Evolutionary conservation across 1,140 invertebrate genomes (phyloP).

Genomic region (Drosophila pectinifera): DNA sequence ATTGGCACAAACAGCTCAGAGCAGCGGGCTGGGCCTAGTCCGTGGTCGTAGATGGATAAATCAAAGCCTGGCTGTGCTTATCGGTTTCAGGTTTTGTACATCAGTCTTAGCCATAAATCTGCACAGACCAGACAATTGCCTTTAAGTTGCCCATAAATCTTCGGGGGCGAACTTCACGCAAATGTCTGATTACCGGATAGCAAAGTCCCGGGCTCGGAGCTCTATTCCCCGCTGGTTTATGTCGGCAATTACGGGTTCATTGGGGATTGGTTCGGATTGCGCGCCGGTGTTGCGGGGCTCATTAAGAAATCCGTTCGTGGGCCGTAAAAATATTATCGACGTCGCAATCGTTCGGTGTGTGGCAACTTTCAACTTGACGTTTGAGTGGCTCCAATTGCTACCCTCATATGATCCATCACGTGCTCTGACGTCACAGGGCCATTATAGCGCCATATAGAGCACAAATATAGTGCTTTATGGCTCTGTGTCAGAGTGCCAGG

Average conservation of each 20-base stretch:
- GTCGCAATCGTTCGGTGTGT: slow-evolving; percentile 52
- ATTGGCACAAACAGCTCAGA: slow-evolving; percentile 16
- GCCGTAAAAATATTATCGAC: slow-evolving; percentile 75
- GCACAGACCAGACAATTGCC: slow-evolving; percentile 49
- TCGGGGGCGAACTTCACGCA: slow-evolving; percentile 48
- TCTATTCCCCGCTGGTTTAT: slow-evolving; percentile 23
- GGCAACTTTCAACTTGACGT: slow-evolving; percentile 44
- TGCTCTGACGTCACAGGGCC: slow-evolving; percentile 69
- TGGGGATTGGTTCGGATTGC: slow-evolving; percentile 27
- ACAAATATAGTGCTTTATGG: slow-evolving; percentile 31
- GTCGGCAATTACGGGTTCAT: slow-evolving; percentile 34
- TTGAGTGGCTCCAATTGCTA: slow-evolving; percentile 32
- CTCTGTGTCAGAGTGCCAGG: slow-evolving; percentile 31
- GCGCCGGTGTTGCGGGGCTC: slow-evolving; percentile 37
- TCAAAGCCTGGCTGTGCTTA: slow-evolving; percentile 45
- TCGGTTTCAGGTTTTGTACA: slow-evolving; percentile 35
- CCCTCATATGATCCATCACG: slow-evolving; percentile 76
- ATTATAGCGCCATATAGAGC: slow-evolving; percentile 28
- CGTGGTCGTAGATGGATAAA: slow-evolving; percentile 47
- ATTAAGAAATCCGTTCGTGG: slow-evolving; percentile 76
- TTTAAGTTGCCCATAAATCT: slow-evolving; percentile 68
- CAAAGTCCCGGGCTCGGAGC: slow-evolving; percentile 3
- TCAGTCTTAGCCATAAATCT: slow-evolving; percentile 56
- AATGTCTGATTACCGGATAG: slow-evolving; percentile 50
- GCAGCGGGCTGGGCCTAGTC: slow-evolving; percentile 8